Conservation (phyloP, 2,797 vertebrate genomes). For the Numenius phaeopus region DNA sequence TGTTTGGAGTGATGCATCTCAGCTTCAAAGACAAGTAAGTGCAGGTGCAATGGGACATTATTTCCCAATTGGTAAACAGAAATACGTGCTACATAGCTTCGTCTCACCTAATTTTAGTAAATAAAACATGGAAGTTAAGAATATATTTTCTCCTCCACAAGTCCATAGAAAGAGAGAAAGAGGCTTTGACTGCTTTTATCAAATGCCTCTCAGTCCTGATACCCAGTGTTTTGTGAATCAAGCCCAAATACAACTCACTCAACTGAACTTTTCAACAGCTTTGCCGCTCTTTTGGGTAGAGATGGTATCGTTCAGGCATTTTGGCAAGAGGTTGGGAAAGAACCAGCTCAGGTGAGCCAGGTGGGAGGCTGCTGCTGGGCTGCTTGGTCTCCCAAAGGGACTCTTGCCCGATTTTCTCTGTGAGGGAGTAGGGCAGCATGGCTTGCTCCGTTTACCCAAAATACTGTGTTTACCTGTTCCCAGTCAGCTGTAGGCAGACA, state of each 20-base stretch:
- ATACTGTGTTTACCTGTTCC: conserved; percentile 6
- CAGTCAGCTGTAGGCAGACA: conserved; percentile 24
- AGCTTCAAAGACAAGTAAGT: background rate
- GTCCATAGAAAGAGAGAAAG: background rate
- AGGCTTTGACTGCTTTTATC: background rate
- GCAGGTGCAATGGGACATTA: background rate
- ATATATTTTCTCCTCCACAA: background rate
- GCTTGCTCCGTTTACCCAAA: background rate
- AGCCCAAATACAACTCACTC: background rate
- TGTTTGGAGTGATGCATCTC: background rate
- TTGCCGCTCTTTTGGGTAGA: background rate
- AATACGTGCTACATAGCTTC: background rate
- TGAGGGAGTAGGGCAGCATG: background rate
- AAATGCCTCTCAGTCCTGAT: background rate
- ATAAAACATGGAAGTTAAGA: background rate
- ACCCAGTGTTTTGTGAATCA: background rate
- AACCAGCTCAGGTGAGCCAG: background rate
- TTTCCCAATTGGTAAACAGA: background rate
- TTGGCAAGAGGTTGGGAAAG: background rate
- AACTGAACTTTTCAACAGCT: background rate
- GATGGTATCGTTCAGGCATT: background rate
- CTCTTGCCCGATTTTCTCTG: background rate
- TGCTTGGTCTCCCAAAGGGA: background rate
- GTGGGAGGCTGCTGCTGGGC: background rate
- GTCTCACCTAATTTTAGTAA: background rate